These are phyloP conservation scores for Tetragonula clypearis DNA, from an alignment of 1,140 invertebrate species.

Conservation along the genomic window DNA sequence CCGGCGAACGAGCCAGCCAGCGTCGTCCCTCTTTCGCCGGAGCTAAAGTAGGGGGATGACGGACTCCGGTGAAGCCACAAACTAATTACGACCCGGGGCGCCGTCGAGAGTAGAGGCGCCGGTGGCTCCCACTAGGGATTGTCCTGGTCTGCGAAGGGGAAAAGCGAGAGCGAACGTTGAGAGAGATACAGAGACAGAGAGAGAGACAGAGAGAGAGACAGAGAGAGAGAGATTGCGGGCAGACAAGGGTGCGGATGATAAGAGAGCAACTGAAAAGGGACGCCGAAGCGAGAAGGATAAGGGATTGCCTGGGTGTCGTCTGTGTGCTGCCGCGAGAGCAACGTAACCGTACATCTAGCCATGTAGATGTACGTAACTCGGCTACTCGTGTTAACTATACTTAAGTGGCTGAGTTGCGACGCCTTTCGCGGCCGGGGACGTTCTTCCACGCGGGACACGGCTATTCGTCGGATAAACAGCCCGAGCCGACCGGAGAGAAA, in stretches of 20 bases:
- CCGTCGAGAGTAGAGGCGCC: slow-evolving; percentile 72
- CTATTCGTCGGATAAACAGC: background rate
- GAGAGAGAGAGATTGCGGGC: background rate
- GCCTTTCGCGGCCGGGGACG: background rate
- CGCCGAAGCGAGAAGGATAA: slow-evolving; percentile 35
- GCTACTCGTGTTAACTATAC: slow-evolving; percentile 64
- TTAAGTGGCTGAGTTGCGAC: slow-evolving; percentile 63
- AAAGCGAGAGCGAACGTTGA: slow-evolving; percentile 26
- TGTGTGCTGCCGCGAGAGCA: background rate
- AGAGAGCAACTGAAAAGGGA: slow-evolving; percentile 32
- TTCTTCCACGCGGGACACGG: background rate
- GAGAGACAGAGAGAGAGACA: background rate
- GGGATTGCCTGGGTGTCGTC: slow-evolving; percentile 31
- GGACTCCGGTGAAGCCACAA: slow-evolving; percentile 75
- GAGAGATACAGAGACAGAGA: background rate
- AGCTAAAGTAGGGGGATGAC: slow-evolving; percentile 67
- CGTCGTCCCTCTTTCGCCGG: slow-evolving; percentile 54
- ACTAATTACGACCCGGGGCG: slow-evolving; percentile 79
- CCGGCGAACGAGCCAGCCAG: slow-evolving; percentile 59
- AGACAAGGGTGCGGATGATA: background rate
- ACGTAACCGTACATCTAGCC: slow-evolving; percentile 8
- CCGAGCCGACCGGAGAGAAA: background rate
- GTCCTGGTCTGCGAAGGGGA: slow-evolving; percentile 31
- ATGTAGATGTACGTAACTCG: background rate
- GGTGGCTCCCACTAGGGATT: slow-evolving; percentile 50